phyloP scores from a whole-genome alignment of 2,113 vertebrate genomes.

The Psammodynastes pulverulentus region DNA sequence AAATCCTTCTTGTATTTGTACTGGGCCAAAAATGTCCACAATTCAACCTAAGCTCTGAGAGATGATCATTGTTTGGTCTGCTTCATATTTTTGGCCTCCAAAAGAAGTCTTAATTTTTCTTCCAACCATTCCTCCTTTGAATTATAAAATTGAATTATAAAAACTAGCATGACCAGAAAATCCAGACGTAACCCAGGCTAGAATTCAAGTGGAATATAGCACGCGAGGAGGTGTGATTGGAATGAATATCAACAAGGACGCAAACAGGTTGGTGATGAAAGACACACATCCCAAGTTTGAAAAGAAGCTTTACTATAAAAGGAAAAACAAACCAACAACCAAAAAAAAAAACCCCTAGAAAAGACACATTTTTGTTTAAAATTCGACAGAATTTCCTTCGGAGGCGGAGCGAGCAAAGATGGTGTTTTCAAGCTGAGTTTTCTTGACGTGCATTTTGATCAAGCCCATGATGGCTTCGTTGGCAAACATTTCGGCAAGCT shows the following conservation, averaged over 20 bases:
- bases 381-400: conserved; percentile 1
- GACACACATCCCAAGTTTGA: neutral
- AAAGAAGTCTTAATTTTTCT: neutral
- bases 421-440: conserved; percentile 36
- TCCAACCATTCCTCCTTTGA: no score
- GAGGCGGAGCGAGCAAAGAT: conserved; percentile 12
- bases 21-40: neutral
- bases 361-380: conserved; percentile 20
- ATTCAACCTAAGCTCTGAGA: neutral
- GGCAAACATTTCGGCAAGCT: neutral
- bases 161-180: conserved; percentile 70
- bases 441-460: conserved; percentile 30
- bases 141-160: conserved; percentile 60
- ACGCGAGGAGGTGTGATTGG: conserved; percentile 29
- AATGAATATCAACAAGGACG: neutral
- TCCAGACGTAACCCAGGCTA: conserved; percentile 65
- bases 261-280: conserved; percentile 43
- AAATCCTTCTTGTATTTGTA: neutral
- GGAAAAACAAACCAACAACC: neutral
- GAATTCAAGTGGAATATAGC: conserved; percentile 45
- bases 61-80: neutral
- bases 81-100: neutral
- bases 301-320: conserved; percentile 17
- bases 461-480: conserved; percentile 11
- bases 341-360: neutral